Percentiles rank a stretch among this genome's conserved stretches.
Conservation (phyloP, 1,140 invertebrate species). For the Drosophila persimilis region DNA sequence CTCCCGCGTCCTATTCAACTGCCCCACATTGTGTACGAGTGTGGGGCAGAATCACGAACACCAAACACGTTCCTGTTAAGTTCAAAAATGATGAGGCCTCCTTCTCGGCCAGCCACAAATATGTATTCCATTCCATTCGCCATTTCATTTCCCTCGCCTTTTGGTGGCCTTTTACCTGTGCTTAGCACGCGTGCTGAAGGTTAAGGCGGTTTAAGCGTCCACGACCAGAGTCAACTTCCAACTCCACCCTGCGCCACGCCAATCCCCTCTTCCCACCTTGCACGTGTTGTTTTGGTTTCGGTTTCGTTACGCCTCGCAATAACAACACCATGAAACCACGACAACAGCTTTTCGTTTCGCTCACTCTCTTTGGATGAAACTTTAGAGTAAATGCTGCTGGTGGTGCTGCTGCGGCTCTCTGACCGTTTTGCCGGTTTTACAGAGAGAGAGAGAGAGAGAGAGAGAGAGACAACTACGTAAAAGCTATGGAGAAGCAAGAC, state of each 20-base stretch:
- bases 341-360: conserved; percentile 24
- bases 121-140: conserved; percentile 15
- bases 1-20: conserved; percentile 24
- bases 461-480: conserved; percentile 4
- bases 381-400: neutral
- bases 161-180: conserved; percentile 21
- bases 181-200: conserved; percentile 58
- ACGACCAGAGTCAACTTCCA: conserved; percentile 18
- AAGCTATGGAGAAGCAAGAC: neutral
- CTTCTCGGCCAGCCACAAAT: conserved; percentile 20
- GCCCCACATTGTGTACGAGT: conserved; percentile 13
- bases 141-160: conserved; percentile 41
- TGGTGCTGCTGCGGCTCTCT: conserved; percentile 3
- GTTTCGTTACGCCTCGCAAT: conserved; percentile 23
- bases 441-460: conserved; percentile 6
- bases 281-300: conserved; percentile 52
- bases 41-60: conserved; percentile 34
- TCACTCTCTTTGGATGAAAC: conserved; percentile 12
- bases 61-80: conserved; percentile 65
- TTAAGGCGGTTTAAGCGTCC: conserved; percentile 49
- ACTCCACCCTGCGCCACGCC: neutral
- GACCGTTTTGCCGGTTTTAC: conserved; percentile 28
- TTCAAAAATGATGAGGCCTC: conserved; percentile 43
- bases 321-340: neutral
- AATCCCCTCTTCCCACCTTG: neutral